A percentile compares a stretch with the other conserved stretches of the same genome.
These are phyloP conservation scores for Lymantria dispar DNA, from an alignment of 2,888 invertebrate genomes.

Conservation along the genomic window DNA sequence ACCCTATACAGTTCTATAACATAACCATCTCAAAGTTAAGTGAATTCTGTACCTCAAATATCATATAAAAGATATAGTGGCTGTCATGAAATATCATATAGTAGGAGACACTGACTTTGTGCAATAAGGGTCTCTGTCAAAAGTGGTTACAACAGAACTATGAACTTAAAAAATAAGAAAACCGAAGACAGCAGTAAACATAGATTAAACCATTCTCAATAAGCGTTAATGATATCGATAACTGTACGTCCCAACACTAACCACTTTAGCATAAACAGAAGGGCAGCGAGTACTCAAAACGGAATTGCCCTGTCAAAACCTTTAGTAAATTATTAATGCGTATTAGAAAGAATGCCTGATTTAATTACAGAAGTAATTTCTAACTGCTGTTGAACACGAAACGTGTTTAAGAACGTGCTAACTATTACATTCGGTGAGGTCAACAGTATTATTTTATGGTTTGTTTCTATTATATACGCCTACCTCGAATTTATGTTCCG, in stretches of 20 bases:
- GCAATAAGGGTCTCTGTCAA: too few relatives aligned
- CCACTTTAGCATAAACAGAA: constrained; percentile 51
- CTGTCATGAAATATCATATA: too few relatives aligned
- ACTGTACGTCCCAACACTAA: constrained; percentile 23
- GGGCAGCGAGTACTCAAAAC: constrained; percentile 47
- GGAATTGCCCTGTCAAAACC: constrained; percentile 60
- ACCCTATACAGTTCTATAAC: too few relatives aligned
- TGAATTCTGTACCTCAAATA: too few relatives aligned
- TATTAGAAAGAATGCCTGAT: constrained; percentile 62
- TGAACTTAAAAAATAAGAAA: too few relatives aligned
- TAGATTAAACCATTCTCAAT: too few relatives aligned
- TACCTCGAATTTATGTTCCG: constrained; percentile 26
- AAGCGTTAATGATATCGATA: constrained; percentile 1
- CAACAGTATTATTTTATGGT: constrained; percentile 21
- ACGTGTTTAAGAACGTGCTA: constrained; percentile 42
- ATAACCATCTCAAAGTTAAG: too few relatives aligned
- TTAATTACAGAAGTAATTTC: constrained; percentile 66
- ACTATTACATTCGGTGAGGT: constrained; percentile 32
- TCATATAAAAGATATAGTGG: too few relatives aligned
- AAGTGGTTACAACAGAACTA: too few relatives aligned
- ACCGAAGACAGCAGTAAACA: too few relatives aligned
- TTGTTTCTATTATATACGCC: constrained; percentile 23
- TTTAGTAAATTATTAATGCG: constrained; percentile 59
- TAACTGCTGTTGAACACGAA: constrained; percentile 62
- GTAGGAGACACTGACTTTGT: too few relatives aligned